phyloP scores from a whole-genome alignment of 2,888 invertebrate genomes.

The Oscheius sp. region DNA sequence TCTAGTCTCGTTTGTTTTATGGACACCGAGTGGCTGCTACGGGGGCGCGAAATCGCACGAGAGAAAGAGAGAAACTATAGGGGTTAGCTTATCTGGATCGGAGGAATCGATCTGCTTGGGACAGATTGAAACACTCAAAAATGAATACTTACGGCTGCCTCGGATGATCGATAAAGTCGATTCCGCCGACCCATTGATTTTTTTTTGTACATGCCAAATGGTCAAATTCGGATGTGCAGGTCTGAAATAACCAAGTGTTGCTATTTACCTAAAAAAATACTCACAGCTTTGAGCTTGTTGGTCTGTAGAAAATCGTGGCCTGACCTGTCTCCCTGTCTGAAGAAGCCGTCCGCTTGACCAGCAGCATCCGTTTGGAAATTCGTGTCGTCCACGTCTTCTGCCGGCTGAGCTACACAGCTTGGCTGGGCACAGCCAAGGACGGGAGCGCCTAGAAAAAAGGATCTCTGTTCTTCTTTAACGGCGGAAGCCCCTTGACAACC shows the following conservation, averaged over 20 bases:
- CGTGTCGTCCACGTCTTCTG: slow-evolving; percentile 67
- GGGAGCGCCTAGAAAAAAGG: slow-evolving; percentile 48
- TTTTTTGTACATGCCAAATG: slow-evolving; percentile 66
- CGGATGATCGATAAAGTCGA: slow-evolving; percentile 71
- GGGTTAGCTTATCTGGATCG: slow-evolving; percentile 13
- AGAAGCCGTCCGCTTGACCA: slow-evolving; percentile 69
- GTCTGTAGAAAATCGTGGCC: slow-evolving; percentile 31
- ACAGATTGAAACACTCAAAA: slow-evolving; percentile 9
- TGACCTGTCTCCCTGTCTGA: slow-evolving; percentile 67
- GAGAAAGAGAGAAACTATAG: too few relatives aligned
- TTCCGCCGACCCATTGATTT: slow-evolving; percentile 72
- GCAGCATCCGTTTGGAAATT: slow-evolving; percentile 62
- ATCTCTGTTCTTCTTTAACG: neutral
- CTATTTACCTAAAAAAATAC: neutral
- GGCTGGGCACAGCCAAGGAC: slow-evolving; percentile 72
- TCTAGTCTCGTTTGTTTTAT: too few relatives aligned
- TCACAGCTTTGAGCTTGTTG: slow-evolving; percentile 66
- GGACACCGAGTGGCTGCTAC: too few relatives aligned
- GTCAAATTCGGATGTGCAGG: slow-evolving; percentile 66
- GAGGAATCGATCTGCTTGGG: neutral
- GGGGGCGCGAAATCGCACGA: too few relatives aligned
- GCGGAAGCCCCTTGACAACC: neutral
- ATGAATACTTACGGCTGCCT: slow-evolving; percentile 63
- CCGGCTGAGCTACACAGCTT: slow-evolving; percentile 65
- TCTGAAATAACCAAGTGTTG: slow-evolving; percentile 50